phyloP scores from a whole-genome alignment of 2,888 invertebrate species.

The Parapristionchus giblindavisi region DNA sequence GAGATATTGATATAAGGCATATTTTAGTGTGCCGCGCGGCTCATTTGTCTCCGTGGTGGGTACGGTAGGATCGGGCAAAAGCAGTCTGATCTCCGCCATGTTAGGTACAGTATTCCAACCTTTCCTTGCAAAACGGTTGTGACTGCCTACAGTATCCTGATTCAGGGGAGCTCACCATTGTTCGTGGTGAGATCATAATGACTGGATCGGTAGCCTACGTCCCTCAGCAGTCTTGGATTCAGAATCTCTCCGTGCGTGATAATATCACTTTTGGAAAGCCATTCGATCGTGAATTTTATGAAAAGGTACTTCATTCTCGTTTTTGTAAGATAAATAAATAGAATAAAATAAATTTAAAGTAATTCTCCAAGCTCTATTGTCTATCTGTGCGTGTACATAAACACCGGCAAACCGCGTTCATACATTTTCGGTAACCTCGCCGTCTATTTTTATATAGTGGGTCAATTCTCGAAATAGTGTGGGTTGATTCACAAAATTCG shows the following conservation, averaged over 20 bases:
- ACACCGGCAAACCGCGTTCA: too few species aligned
- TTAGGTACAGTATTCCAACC: constrained; percentile 42
- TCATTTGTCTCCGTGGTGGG: constrained; percentile 86
- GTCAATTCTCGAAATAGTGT: too few species aligned
- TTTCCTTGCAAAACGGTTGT: too few species aligned
- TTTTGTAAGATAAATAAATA: too few species aligned
- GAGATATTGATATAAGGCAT: not conserved
- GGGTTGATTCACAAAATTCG: too few species aligned
- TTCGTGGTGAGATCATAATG: constrained; percentile 58
- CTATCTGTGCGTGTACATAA: too few species aligned
- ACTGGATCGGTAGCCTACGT: constrained; percentile 81
- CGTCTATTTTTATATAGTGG: too few species aligned
- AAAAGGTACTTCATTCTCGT: constrained; percentile 20
- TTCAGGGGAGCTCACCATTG: constrained; percentile 59
- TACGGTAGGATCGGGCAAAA: constrained; percentile 87
- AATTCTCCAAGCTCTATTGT: too few species aligned
- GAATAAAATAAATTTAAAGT: too few species aligned
- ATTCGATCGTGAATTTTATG: constrained; percentile 46
- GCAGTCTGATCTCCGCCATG: constrained; percentile 80
- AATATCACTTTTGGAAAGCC: constrained; percentile 83
- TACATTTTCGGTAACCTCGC: too few species aligned
- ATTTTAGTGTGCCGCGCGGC: constrained; percentile 78
- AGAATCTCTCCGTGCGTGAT: constrained; percentile 77
- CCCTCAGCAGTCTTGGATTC: constrained; percentile 83
- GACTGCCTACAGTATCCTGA: not conserved